Percentiles rank a stretch among this genome's conserved stretches.
phyloP scores from a whole-genome alignment of 1,140 invertebrate genomes.

The Saxidomus purpurata region DNA sequence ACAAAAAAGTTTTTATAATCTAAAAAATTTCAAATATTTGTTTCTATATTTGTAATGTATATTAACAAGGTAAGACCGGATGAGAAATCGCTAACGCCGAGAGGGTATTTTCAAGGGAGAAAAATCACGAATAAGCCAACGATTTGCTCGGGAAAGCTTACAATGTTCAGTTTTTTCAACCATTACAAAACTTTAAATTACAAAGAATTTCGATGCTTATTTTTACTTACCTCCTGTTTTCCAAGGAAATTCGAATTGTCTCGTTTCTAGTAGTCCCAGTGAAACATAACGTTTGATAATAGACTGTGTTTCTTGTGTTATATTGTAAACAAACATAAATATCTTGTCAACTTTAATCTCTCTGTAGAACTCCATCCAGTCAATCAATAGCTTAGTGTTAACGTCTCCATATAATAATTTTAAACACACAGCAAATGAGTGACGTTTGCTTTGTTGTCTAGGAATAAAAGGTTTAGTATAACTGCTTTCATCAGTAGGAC shows the following conservation, averaged over 20 bases:
- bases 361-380: conserved; percentile 19
- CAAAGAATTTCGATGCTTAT: no score
- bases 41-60: no score
- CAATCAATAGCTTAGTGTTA: conserved; percentile 1
- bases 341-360: conserved; percentile 34
- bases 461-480: conserved; percentile 5
- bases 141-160: no score
- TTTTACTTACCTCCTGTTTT: conserved; percentile 1
- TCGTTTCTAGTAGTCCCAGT: neutral
- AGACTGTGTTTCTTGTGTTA: neutral
- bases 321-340: neutral
- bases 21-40: no score
- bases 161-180: no score
- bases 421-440: conserved; percentile 9
- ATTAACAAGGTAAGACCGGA: no score
- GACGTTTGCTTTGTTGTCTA: neutral
- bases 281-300: neutral
- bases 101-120: no score
- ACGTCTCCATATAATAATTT: conserved; percentile 23
- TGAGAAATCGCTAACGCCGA: no score
- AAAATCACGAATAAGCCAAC: no score
- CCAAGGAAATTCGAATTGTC: neutral
- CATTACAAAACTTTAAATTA: no score
- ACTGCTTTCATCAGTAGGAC: neutral
- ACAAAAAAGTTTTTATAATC: no score